Base-by-base conservation (phyloP, 1,140 invertebrate genomes). In the Neotoxoptera formosana region DNA sequence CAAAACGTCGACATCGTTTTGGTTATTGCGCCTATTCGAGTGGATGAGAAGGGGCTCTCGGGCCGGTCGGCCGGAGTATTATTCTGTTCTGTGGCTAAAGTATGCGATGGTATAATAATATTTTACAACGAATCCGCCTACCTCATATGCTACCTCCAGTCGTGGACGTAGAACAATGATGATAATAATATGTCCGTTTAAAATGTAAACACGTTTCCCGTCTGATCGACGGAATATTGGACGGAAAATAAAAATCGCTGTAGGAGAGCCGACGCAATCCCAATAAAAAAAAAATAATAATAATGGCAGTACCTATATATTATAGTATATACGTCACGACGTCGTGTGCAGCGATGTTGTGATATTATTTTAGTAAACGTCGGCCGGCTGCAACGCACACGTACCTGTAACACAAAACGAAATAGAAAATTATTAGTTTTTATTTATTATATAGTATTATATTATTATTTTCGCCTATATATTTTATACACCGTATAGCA, bases 351-450 rank as follows among this genome's bases (percentile, higher is more conserved):
- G 25, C 25, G 60, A 76, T 41, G 51, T 7, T 53, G 51, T 53
- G 51, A 53, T 23, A 20, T 53, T 53, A 21, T 53, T 0, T 23
- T 30, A 67, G 30, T n/a, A n/a, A 14, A 30, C 30, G 60, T 76
- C 30, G n/a, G 17, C 60, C 14, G n/a, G 7, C 30, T 76, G 60
- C 60, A n/a, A 67, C 30, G 60, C 30, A 36, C 20, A 81, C 76
- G 17, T 81, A 81, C 76, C 76, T 83, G 34, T 36, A 83, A 83
- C 76, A 83, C 20, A 83, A 83, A 36, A 83, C 8, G 34, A 84
- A 84, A 84, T 25, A 84, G 41, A 84, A 84, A 83, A 83, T 83
- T 83, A 83, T 36, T 83, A 34, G 34, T 36, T 83, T 36, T 83
- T 83, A 81, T 81, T 67, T n/a, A 67, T 67, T 4, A 14, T 67